Evolutionary conservation across 1,140 invertebrate species (phyloP).

Genomic region (Coenobita brevimanus): DNA sequence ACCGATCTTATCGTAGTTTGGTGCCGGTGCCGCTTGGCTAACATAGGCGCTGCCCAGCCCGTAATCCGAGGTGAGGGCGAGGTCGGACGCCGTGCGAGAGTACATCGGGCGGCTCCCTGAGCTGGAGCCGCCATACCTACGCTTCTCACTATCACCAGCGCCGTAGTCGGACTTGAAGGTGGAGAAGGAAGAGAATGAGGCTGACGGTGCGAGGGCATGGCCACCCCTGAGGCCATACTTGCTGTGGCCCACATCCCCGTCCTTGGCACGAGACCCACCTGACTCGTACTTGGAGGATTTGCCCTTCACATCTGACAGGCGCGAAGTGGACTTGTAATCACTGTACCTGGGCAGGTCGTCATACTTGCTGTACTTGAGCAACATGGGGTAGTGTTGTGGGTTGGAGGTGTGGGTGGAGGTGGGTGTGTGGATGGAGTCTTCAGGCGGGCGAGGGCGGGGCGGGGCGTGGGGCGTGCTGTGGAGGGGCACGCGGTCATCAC

Average conservation of each 20-base stretch:
- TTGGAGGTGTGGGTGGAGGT: neutral
- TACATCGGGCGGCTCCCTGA: slow-evolving; percentile 41
- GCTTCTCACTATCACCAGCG: slow-evolving; percentile 31
- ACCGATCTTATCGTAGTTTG: slow-evolving; percentile 66
- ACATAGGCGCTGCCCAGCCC: slow-evolving; percentile 50
- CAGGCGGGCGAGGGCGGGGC: neutral
- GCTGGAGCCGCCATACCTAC: slow-evolving; percentile 28
- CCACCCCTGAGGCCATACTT: slow-evolving; percentile 21
- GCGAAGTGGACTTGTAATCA: slow-evolving; percentile 36
- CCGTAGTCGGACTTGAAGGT: slow-evolving; percentile 65
- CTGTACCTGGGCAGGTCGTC: slow-evolving; percentile 59
- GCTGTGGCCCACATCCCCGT: neutral
- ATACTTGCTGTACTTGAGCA: slow-evolving; percentile 68
- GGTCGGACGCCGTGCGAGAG: slow-evolving; percentile 54
- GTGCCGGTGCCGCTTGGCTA: slow-evolving; percentile 29
- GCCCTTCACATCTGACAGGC: slow-evolving; percentile 19
- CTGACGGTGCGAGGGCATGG: slow-evolving; percentile 49
- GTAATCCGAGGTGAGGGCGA: slow-evolving; percentile 33
- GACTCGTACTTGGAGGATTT: slow-evolving; percentile 21
- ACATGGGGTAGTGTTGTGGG: slow-evolving; percentile 60
- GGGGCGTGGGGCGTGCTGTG: slow-evolving; percentile 31
- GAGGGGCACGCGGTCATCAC: slow-evolving; percentile 61
- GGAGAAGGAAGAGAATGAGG: slow-evolving; percentile 68
- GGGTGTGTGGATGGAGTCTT: neutral
- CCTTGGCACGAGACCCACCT: neutral